Conservation (phyloP, 1,140 invertebrate genomes). For the Zaprionus davidi region DNA sequence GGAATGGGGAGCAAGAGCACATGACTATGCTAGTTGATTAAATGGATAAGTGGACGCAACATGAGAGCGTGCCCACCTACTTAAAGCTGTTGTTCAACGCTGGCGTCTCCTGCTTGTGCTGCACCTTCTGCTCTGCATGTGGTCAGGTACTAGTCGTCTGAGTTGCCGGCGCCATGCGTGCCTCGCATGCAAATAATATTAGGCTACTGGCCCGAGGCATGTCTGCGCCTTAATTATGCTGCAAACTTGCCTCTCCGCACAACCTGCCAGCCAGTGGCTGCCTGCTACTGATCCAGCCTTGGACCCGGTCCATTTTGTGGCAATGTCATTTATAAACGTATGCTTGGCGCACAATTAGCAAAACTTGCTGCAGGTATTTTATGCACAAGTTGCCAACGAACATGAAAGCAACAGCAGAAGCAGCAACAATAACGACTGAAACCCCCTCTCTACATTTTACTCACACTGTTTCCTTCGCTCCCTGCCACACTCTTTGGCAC, state of each 20-base stretch:
- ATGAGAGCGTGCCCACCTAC: background rate
- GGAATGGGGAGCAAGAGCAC: background rate
- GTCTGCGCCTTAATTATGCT: slow-evolving; percentile 74
- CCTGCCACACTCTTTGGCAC: slow-evolving; percentile 44
- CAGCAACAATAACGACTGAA: background rate
- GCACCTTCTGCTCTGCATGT: slow-evolving; percentile 3
- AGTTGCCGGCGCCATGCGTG: slow-evolving; percentile 53
- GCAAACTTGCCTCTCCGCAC: slow-evolving; percentile 62
- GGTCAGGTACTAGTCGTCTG: slow-evolving; percentile 40
- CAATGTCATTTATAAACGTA: slow-evolving; percentile 64
- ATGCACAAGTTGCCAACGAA: slow-evolving; percentile 55
- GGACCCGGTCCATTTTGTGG: slow-evolving; percentile 35
- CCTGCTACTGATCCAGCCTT: slow-evolving; percentile 27
- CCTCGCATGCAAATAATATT: slow-evolving; percentile 70
- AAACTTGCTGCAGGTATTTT: slow-evolving; percentile 75
- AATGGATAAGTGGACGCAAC: slow-evolving; percentile 31
- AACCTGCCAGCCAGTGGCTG: background rate
- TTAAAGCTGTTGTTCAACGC: slow-evolving; percentile 12
- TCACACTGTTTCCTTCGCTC: background rate
- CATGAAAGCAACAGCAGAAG: slow-evolving; percentile 3
- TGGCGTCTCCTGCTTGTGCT: background rate
- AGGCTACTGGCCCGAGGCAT: slow-evolving; percentile 50
- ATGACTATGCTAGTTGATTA: slow-evolving; percentile 32
- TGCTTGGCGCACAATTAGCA: slow-evolving; percentile 67
- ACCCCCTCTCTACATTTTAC: slow-evolving; percentile 9